Conservation (phyloP, 2,888 invertebrate species). For the Euspilapteryx auroguttella region DNA sequence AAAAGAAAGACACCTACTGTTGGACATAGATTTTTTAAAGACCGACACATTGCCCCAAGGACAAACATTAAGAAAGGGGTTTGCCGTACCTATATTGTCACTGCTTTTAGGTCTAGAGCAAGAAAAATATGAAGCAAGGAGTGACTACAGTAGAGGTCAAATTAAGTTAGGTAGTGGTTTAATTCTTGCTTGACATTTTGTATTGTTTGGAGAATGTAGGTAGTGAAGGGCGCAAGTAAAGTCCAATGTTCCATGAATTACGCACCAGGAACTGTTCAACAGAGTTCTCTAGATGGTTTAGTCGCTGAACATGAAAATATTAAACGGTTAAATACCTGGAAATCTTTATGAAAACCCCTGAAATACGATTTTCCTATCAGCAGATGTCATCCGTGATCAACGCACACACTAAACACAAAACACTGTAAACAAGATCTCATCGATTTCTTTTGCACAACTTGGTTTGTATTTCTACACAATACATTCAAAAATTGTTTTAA, state of each 20-base stretch:
- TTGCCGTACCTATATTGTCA: too few species aligned
- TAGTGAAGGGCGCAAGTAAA: conserved; percentile 31
- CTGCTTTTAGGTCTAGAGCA: too few species aligned
- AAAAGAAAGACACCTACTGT: too few species aligned
- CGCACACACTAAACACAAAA: conserved; percentile 20
- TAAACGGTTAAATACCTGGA: conserved; percentile 28
- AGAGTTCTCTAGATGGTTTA: too few species aligned
- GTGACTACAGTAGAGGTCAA: conserved; percentile 19
- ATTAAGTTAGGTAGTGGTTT: conserved; percentile 32
- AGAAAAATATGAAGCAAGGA: too few species aligned
- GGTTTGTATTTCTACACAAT: too few species aligned
- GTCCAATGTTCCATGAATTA: conserved; percentile 15
- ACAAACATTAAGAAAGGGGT: too few species aligned
- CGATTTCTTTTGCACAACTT: conserved; percentile 1
- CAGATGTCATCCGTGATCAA: conserved; percentile 55
- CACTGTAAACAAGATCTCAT: conserved; percentile 18
- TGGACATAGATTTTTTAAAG: too few species aligned
- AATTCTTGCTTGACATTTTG: conserved; percentile 35
- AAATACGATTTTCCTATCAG: conserved; percentile 37
- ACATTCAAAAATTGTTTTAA: too few species aligned
- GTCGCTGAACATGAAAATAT: too few species aligned
- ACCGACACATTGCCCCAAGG: too few species aligned
- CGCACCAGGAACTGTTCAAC: too few species aligned
- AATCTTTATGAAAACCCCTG: conserved; percentile 13
- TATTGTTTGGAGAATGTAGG: conserved; percentile 19